Base-by-base conservation (phyloP, 1,140 invertebrate genomes). In the Camponotus vicinus region DNA sequence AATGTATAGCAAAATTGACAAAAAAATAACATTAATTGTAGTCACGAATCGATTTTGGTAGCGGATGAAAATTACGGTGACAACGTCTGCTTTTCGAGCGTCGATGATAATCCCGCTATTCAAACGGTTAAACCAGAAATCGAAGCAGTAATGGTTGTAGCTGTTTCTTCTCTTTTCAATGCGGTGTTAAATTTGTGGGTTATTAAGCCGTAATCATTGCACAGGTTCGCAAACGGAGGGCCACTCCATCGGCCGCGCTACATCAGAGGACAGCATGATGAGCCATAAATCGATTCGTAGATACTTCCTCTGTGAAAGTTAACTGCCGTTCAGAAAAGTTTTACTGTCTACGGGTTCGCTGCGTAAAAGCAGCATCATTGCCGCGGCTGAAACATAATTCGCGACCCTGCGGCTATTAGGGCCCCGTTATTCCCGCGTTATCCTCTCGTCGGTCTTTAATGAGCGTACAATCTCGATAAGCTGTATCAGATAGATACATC, bases 201-300 rank as follows among this genome's bases (percentile, higher is more conserved):
- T 77, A 77, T 85, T 85, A 85, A 85, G 73, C 61, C n/a, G 15
- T 78, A 78, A 78, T 27, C 15, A 77, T 2, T 4, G 18, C 3
- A 11, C 8, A 45, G 5, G 32, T 15, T n/a, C 27, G 7, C 73
- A 77, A 76, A 64, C n/a, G 11, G 34, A 27, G n/a, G 21, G 18
- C 49, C 49, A 11, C 37, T 15, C 49, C 71, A 55, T 85, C 64
- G 32, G 18, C 52, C 32, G 66, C 37, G 55, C 37, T 9, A 59
- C 32, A 32, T 7, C 21, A 37, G 45, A 45, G 71, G 71, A 49
- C 61, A 67, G 73, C 37, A 15, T 85, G 82, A 85, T 78, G 61
- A 85, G 82, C 45, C 37, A 85, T 85, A 85, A 85, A 85, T 85
- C 61, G 73, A 67, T 85, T 77, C 34, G 71, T 57, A n/a, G 70